phyloP scores from a whole-genome alignment of 2,113 vertebrate genomes.

The Amazona vittata region DNA sequence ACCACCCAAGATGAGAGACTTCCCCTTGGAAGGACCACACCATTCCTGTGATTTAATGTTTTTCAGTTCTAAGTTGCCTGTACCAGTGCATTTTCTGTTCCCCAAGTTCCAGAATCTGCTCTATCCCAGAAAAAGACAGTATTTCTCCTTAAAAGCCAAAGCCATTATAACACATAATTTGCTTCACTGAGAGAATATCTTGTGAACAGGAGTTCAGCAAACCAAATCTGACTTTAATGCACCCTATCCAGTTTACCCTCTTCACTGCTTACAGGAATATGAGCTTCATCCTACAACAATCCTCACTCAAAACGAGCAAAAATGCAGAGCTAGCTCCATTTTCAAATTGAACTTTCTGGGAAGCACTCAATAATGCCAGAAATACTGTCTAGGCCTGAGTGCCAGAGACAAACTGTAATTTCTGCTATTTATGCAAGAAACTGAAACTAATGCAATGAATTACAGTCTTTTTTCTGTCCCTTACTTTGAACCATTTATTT shows the following conservation, averaged over 20 bases:
- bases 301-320: background rate
- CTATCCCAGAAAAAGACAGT: background rate
- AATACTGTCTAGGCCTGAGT: background rate
- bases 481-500: background rate
- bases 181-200: background rate
- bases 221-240: background rate
- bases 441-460: background rate
- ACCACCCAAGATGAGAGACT: background rate
- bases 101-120: background rate
- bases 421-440: background rate
- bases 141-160: background rate
- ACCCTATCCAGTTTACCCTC: background rate
- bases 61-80: background rate
- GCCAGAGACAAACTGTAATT: background rate
- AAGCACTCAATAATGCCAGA: background rate
- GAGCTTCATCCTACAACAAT: background rate
- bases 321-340: background rate
- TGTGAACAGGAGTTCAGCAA: background rate
- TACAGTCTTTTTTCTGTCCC: background rate
- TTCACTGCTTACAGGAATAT: background rate
- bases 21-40: background rate
- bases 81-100: background rate
- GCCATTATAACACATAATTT: slow-evolving; percentile 29
- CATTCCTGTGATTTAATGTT: background rate
- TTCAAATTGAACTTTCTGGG: background rate